phyloP scores from a whole-genome alignment of 2,797 vertebrate species.

The Scarus forsteni region DNA sequence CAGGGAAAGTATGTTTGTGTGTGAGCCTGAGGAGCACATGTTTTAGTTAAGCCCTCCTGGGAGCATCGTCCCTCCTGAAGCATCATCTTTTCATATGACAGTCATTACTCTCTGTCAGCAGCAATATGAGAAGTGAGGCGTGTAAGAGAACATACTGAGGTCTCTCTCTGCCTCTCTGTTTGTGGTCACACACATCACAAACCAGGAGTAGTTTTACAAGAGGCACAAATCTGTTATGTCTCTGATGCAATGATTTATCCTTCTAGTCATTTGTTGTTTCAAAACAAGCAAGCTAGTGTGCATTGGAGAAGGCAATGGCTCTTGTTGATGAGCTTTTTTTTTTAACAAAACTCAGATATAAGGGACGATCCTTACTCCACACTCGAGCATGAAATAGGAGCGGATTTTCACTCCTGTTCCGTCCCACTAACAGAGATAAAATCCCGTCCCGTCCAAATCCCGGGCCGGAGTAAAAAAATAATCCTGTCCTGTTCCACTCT shows the following conservation, averaged over 20 bases:
- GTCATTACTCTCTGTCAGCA: constrained; percentile 50
- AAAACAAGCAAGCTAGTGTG: too few species aligned
- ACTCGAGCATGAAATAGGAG: too few species aligned
- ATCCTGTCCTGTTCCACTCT: too few species aligned
- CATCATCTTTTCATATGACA: constrained; percentile 45
- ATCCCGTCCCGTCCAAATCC: too few species aligned
- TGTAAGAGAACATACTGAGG: not conserved
- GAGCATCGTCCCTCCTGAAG: constrained; percentile 28
- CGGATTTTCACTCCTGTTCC: too few species aligned
- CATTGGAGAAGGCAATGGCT: too few species aligned
- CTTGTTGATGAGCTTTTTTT: too few species aligned
- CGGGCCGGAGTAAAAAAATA: too few species aligned
- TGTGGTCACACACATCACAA: constrained; percentile 15
- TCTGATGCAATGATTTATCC: constrained; percentile 49
- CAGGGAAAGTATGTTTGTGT: not conserved
- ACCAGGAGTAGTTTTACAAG: constrained; percentile 30
- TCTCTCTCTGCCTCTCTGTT: constrained; percentile 3
- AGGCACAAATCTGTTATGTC: constrained; percentile 41
- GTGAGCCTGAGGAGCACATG: constrained; percentile 12
- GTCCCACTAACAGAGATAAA: too few species aligned
- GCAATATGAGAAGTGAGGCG: constrained; percentile 8
- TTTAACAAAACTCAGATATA: too few species aligned
- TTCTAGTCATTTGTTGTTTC: constrained; percentile 11
- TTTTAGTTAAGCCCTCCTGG: constrained; percentile 20
- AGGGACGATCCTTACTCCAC: too few species aligned